Conservation (phyloP, 2,113 vertebrate species). For the Falcunculus frontatus region DNA sequence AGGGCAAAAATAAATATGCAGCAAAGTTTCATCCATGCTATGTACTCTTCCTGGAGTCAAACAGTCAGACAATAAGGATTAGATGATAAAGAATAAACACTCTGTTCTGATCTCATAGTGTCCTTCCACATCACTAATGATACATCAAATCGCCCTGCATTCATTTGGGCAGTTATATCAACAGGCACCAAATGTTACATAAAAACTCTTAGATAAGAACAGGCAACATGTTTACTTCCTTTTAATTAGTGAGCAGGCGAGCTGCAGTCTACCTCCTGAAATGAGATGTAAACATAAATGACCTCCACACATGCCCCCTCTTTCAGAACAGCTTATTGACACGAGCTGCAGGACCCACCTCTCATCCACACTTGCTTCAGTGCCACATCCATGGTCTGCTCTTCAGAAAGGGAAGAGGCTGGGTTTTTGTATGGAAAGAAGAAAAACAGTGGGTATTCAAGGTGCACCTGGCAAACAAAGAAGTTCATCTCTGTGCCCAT, state of each 20-base stretch:
- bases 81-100: not conserved
- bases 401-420: not conserved
- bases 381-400: not conserved
- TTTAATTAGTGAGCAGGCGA: slow-evolving; percentile 31
- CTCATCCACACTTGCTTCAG: not conserved
- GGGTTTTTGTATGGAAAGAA: not conserved
- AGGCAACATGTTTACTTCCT: not conserved
- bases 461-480: not conserved
- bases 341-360: not conserved
- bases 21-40: not conserved
- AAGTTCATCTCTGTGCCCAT: not conserved
- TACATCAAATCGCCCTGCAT: not conserved
- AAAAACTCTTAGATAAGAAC: not conserved
- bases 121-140: not conserved
- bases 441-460: not conserved
- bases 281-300: not conserved
- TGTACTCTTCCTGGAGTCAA: not conserved
- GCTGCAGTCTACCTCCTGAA: not conserved
- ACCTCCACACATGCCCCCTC: not conserved
- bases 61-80: not conserved
- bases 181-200: not conserved
- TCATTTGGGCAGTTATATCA: not conserved
- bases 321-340: not conserved
- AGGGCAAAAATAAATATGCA: not conserved
- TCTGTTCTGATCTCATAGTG: not conserved